phyloP scores from a whole-genome alignment of 2,113 vertebrate species.

The Platanista minor region DNA sequence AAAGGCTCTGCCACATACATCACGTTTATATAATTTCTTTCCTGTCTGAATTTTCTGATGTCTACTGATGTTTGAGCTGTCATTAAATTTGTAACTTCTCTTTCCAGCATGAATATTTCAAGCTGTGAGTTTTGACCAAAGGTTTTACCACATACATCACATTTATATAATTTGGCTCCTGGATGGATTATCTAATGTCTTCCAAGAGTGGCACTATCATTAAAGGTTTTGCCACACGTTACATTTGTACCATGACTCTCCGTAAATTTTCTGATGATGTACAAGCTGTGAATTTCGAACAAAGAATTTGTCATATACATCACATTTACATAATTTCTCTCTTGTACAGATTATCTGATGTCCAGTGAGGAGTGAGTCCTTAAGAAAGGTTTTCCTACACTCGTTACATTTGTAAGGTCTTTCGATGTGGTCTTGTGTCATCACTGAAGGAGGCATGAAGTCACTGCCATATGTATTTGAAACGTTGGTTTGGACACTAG shows the following conservation, averaged over 20 bases:
- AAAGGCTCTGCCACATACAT: background rate
- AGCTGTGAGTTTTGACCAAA: background rate
- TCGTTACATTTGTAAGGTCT: background rate
- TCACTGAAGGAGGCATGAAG: background rate
- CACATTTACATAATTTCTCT: background rate
- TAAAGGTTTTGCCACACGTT: background rate
- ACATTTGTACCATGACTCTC: background rate
- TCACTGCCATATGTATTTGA: background rate
- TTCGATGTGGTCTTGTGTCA: background rate
- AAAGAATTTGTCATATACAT: background rate
- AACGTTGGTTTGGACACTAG: background rate
- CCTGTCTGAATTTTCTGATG: background rate
- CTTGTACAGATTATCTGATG: background rate
- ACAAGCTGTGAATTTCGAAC: background rate
- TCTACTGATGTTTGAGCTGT: background rate
- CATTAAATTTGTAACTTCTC: background rate
- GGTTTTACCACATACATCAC: background rate
- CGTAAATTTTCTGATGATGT: background rate
- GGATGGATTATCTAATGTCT: background rate
- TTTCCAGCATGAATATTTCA: background rate
- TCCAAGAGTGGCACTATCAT: background rate
- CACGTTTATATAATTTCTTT: background rate
- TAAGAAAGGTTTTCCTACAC: background rate
- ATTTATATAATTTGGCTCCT: background rate
- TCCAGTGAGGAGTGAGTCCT: background rate